Base-by-base conservation (phyloP, 2,888 invertebrate species). In the Cinara cedri region DNA sequence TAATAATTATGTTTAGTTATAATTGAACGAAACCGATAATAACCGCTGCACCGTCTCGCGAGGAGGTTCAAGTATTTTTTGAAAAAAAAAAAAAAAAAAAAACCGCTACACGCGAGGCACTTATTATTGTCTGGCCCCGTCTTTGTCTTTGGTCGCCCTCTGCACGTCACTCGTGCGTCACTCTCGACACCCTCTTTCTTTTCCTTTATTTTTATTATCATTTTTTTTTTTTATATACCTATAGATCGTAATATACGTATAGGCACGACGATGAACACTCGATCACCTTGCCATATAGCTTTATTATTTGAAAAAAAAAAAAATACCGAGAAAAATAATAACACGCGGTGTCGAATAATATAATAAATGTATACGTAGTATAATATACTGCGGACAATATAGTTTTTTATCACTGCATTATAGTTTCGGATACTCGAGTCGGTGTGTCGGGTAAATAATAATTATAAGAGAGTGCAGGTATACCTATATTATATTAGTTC, bases 181-280 rank as follows among this genome's bases (percentile, higher is more conserved):
- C 55, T 21, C 71, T 71, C 57, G 71, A 71, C 71, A 57, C 21
- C 55, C 44, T 71, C 57, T n/a, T n/a, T n/a, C n/a, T n/a, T n/a
- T n/a, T n/a, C n/a, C n/a, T n/a, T n/a, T n/a, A n/a, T n/a, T n/a
- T n/a, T n/a, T n/a, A n/a, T n/a, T n/a, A n/a, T n/a, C 34, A 6
- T 34, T 34, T 34, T 34, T n/a, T n/a, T 34, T 34, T 34, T 34
- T 34, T 34, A n/a, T n/a, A n/a, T n/a, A 34, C 34, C 34, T 72
- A 57, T 72, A 72, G 71, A 57, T 72, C 57, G n/a, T 46, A 42
- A 6, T 16, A 34, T 6, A 34, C 34, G 34, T 34, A n/a, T n/a
- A 3, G 34, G 6, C 3, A 34, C 6, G 34, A 46, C 13, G 71
- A 72, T 57, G 10, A 72, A 72, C 71, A 57, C 71, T 72, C 57